phyloP scores from a whole-genome alignment of 2,797 vertebrate species.

The Bradypodion pumilum region DNA sequence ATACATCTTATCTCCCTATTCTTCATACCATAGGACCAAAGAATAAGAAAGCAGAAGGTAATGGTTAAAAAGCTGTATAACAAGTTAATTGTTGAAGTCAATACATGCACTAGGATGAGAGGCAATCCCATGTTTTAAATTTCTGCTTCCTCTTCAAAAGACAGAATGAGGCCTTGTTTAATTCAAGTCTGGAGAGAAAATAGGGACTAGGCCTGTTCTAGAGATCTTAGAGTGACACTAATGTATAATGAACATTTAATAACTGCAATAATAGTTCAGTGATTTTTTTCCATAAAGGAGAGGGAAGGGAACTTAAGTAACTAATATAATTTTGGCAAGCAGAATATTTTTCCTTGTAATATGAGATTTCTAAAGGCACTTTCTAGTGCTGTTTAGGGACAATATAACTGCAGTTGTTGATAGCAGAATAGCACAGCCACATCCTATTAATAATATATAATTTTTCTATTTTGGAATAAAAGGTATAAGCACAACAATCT shows the following conservation, averaged over 20 bases:
- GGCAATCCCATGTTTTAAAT: neutral
- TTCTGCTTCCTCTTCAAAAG: neutral
- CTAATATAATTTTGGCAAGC: neutral
- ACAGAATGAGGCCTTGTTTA: neutral
- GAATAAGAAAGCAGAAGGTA: no score
- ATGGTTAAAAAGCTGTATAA: neutral
- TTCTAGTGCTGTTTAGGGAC: neutral
- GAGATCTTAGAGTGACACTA: neutral
- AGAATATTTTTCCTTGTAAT: neutral
- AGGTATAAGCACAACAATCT: neutral
- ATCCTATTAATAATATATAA: no score
- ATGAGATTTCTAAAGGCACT: neutral
- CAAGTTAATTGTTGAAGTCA: constrained; percentile 47
- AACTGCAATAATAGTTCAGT: neutral
- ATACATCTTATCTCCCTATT: neutral
- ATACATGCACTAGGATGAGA: neutral
- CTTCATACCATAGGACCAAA: no score
- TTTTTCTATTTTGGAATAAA: no score
- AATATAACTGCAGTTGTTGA: neutral
- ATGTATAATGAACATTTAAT: neutral
- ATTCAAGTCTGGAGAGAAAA: neutral
- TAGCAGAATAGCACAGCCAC: neutral
- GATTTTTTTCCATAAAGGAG: neutral
- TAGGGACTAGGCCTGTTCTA: neutral
- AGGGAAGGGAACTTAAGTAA: neutral